Evolutionary conservation across 2,797 vertebrate genomes (phyloP).

Genomic region (Sebastes wilsoni): DNA sequence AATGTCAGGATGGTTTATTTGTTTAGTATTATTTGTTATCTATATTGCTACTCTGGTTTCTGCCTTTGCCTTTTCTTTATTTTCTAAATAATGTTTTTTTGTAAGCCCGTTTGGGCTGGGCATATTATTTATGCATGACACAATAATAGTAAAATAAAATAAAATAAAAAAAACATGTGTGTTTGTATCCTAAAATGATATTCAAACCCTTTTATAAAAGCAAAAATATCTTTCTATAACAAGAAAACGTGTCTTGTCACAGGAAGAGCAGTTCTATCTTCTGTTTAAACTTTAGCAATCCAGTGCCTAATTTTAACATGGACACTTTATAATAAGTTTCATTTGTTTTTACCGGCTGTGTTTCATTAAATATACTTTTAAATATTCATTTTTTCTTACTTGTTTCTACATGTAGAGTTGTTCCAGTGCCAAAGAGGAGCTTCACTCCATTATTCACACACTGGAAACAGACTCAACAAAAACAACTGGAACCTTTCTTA

Average conservation of each 20-base stretch:
- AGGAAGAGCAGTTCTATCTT: accelerated
- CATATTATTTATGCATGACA: no score
- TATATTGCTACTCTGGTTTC: no score
- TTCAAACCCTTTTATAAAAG: neutral
- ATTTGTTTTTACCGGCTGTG: no score
- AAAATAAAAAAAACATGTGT: no score
- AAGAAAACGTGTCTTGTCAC: neutral
- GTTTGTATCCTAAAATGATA: neutral
- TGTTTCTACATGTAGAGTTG: slow-evolving; percentile 39
- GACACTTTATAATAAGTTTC: neutral
- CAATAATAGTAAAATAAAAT: no score
- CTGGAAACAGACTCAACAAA: slow-evolving; percentile 8
- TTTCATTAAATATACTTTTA: neutral
- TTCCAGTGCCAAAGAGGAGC: slow-evolving; percentile 51
- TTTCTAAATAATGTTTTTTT: no score
- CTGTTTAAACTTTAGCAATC: neutral
- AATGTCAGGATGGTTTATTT: no score
- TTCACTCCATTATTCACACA: slow-evolving; percentile 47
- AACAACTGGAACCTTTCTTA: slow-evolving; percentile 1
- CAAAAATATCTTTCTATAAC: neutral
- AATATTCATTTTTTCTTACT: slow-evolving; percentile 30
- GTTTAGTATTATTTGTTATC: no score
- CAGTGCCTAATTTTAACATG: neutral
- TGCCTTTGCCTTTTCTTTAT: no score
- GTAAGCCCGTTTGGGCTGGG: no score